These are phyloP conservation scores for Pseudochromis fuscus DNA, from an alignment of 2,797 vertebrate genomes.

Conservation along the genomic window DNA sequence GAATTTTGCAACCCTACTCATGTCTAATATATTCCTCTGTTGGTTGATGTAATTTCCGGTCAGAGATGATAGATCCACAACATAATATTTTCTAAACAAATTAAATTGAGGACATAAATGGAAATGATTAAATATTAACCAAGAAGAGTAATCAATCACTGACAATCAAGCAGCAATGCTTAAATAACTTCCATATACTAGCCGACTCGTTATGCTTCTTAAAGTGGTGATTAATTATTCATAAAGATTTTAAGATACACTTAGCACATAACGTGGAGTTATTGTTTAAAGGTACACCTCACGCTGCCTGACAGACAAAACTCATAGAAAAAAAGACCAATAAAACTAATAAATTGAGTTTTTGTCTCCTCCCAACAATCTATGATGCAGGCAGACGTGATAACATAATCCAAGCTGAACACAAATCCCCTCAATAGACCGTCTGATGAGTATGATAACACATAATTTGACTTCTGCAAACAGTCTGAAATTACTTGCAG, in stretches of 20 bases:
- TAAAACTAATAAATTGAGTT: too few species aligned
- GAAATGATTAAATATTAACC: slow-evolving; percentile 20
- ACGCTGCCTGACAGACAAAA: background rate
- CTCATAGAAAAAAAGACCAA: too few species aligned
- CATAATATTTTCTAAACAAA: slow-evolving; percentile 1
- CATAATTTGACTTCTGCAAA: background rate
- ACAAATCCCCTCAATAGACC: too few species aligned
- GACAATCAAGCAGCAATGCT: background rate
- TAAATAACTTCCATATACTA: background rate
- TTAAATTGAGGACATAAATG: slow-evolving; percentile 16
- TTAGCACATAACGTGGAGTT: slow-evolving; percentile 4
- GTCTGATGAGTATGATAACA: background rate
- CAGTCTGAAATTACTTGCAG: slow-evolving; percentile 7
- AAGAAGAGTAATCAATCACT: background rate
- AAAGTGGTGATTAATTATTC: slow-evolving; percentile 33
- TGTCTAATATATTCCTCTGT: slow-evolving; percentile 20
- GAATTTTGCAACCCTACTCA: too few species aligned
- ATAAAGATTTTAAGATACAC: background rate
- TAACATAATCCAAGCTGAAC: too few species aligned
- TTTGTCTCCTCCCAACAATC: too few species aligned
- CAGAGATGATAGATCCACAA: slow-evolving; percentile 3
- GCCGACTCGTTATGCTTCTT: background rate
- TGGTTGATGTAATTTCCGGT: slow-evolving; percentile 29
- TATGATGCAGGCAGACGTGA: too few species aligned
- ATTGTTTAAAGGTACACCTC: background rate